Conservation (phyloP, 2,113 vertebrate species). For the human (Homo sapiens) region GRCh38 chr3:35114501-35115000, state of each 20-base stretch:
- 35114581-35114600: neutral
- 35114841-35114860: neutral
- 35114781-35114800: slow-evolving; percentile 65
- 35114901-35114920: neutral
- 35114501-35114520: neutral
- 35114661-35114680: neutral
- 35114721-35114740: slow-evolving; percentile 3
- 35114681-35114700: neutral
- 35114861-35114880: neutral
- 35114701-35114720: neutral
- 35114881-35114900: slow-evolving; percentile 28
- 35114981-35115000: neutral
- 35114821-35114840: slow-evolving; percentile 27
- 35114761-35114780: slow-evolving; percentile 58
- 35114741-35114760: slow-evolving; percentile 38
- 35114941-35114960: neutral
- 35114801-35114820: slow-evolving; percentile 63
- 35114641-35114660: slow-evolving; percentile 34
- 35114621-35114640: neutral
- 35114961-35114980: neutral
- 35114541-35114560: neutral
- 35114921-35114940: neutral
- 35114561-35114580: neutral
- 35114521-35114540: neutral
- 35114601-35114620: neutral